Conservation (phyloP, 2,113 vertebrate species). For the Tonatia bakeri region DNA sequence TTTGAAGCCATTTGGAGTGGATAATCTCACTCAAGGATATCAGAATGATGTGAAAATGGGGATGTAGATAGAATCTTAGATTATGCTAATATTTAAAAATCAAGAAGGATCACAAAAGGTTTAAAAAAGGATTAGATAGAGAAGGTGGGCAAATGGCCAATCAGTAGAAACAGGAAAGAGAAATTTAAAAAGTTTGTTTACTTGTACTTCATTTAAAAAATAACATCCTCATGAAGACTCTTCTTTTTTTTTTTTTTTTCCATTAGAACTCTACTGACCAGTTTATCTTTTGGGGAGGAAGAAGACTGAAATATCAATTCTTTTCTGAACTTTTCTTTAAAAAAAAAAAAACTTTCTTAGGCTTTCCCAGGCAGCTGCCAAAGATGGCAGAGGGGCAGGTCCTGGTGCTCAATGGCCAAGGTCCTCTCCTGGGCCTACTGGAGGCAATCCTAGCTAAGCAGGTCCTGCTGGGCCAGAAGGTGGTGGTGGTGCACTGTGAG, state of each 20-base stretch:
- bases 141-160: constrained; percentile 1
- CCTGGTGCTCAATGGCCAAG: too few species aligned
- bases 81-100: constrained; percentile 20
- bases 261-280: not conserved
- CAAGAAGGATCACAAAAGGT: not conserved
- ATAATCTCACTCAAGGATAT: constrained; percentile 17
- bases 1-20: constrained; percentile 14
- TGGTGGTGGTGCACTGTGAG: too few species aligned
- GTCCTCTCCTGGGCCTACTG: too few species aligned
- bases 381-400: too few species aligned
- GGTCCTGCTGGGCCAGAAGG: too few species aligned
- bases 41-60: not conserved
- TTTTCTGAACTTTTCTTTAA: not conserved
- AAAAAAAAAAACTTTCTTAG: too few species aligned
- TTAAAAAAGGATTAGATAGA: constrained; percentile 1
- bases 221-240: not conserved
- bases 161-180: not conserved
- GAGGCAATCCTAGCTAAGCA: too few species aligned
- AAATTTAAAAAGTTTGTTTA: constrained; percentile 7
- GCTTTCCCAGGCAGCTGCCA: too few species aligned
- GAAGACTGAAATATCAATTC: not conserved
- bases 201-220: not conserved
- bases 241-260: constrained; percentile 14
- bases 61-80: not conserved
- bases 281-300: constrained; percentile 1